Evolutionary conservation across 1,140 invertebrate species (phyloP), one percentile per base, ranked within the genome.

Genomic region (Drosophila hydei): DNA sequence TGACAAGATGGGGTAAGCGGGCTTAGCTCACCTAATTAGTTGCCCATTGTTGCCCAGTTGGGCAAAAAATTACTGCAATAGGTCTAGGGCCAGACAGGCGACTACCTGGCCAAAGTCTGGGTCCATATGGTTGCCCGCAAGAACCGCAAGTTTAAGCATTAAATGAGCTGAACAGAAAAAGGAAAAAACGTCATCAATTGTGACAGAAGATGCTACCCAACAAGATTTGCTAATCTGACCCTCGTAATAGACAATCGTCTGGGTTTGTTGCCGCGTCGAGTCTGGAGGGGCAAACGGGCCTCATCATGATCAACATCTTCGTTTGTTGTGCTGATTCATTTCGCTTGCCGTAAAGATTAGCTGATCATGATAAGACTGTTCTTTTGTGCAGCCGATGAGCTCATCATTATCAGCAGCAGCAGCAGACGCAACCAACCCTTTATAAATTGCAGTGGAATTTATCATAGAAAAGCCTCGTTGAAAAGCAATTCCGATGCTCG

Each of bases 361-460:
- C 61, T 68, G 67, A 87, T 81, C 81, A 63, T 65, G 81, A 85
- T 85, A 85, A 81, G 70, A 85, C 48, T 75, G 69, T 84, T 87
- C 77, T 72, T 77, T 85, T 85, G 40, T 76, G 67, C 60, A 59
- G 55, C 63, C 65, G 67, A 69, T 87, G 81, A 85, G 81, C 81
- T 87, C 81, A 87, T 78, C 65, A 76, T 33, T 47, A 62, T 43
- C 18, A 47, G 4, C 30, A 40, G 6, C 2, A 11, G 9, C 9
- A 11, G 30, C 9, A 11, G 48, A 52, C 18, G 23, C 42, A 19
- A 43, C 12, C 55, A 83, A 84, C 79, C 79, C 72, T 84, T 84
- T 79, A 52, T 65, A 75, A 69, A 73, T 76, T 62, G 72, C 75
- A 77, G 23, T 64, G 62, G 73, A 65, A 65, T 71, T 56, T 38